Evolutionary conservation across 2,113 vertebrate species (phyloP).

Genomic region (Eurystomus gularis): DNA sequence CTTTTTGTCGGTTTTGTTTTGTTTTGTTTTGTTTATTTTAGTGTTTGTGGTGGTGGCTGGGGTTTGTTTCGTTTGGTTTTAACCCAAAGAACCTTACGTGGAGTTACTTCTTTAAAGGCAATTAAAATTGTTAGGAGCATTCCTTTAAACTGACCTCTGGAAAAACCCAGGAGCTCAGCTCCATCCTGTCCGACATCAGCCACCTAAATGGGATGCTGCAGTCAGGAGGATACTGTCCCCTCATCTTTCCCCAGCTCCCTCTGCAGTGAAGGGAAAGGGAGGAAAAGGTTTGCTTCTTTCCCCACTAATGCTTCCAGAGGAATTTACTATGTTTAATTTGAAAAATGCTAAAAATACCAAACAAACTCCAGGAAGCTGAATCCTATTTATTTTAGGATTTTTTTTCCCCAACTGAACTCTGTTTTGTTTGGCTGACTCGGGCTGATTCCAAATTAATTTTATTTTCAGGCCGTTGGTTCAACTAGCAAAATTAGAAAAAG

Average conservation of each 20-base stretch:
- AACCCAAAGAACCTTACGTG: rapidly evolving
- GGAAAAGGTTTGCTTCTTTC: neutral
- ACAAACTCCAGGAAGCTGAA: neutral
- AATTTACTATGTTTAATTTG: neutral
- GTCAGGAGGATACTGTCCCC: rapidly evolving
- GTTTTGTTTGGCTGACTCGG: neutral
- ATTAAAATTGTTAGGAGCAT: neutral
- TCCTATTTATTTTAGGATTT: neutral
- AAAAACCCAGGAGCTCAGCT: neutral
- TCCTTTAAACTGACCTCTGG: neutral
- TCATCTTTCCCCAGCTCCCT: neutral
- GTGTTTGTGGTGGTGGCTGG: too few relatives aligned
- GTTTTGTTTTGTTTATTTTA: too few relatives aligned
- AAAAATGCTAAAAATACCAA: neutral
- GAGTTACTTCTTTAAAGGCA: neutral
- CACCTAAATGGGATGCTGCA: neutral
- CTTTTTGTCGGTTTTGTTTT: too few relatives aligned
- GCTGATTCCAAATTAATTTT: neutral
- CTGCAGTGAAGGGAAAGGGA: neutral
- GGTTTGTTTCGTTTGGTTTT: too few relatives aligned
- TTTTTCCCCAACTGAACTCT: neutral
- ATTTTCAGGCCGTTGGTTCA: neutral
- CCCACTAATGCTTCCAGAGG: neutral
- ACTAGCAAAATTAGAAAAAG: neutral
- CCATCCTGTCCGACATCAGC: rapidly evolving